Base-by-base conservation (phyloP, 2,797 vertebrate species). In the Arremon aurantiirostris region DNA sequence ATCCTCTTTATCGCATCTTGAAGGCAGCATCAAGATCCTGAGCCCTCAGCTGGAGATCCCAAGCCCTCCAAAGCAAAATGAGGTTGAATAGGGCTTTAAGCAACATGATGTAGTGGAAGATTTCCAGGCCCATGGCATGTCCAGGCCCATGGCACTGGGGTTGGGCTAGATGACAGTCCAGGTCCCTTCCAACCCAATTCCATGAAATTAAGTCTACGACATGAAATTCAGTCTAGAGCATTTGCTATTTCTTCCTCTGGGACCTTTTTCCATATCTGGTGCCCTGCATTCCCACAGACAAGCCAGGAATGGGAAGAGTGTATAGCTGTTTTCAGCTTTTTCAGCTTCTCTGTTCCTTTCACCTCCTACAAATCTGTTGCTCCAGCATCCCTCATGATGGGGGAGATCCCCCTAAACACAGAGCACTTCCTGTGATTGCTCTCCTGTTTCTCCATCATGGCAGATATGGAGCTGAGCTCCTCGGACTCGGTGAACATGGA, bases 401-500 rank as follows among this genome's bases (percentile, higher is more conserved):
- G 10, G 11, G 47, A 7, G 8, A 8, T 79, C 65, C 24, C 55
- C 32, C 24, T 49, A 59, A 61, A 20, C 76, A 28, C 8, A 0
- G 12, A 41, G 28, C 7, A 4, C n/a, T 26, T 90, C 24, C 24
- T 52, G 8, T 26, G 46, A 42, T 32, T 46, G 13, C 35, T 82
- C 32, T 91, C 56, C 78, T 23, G 39, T 76, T 89, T 89, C 47
- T 92, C 73, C 44, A 2, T 50, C 19, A 0, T 53, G 95, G 49
- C 95, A 99, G 99, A 99, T 85, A 97, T 99, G 97, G 99, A 98
- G 66, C 98, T 99, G 87, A 96, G 97, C 90, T 98, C 96, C 37
- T 95, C 97, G 0, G 98, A 98, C 42, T 98, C 97, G 0, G 97
- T 96, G 60, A 98, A 97, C 85, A 94, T 88, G 84, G 98, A 99